phyloP scores from a whole-genome alignment of 2,797 vertebrate genomes.

The Sebastes vulpes region DNA sequence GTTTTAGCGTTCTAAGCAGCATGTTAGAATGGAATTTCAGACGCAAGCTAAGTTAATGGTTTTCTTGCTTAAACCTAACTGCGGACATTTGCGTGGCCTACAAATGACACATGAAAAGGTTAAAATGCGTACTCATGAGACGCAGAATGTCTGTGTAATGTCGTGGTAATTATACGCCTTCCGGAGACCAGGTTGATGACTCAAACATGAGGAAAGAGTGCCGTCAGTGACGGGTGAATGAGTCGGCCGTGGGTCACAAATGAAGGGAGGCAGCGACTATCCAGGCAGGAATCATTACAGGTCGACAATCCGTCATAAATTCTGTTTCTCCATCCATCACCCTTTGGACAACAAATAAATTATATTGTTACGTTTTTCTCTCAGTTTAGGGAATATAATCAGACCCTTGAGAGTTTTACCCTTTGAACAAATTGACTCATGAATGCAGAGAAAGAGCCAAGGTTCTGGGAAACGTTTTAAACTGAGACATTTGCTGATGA shows the following conservation, averaged over 20 bases:
- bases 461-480: not conserved
- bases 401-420: not conserved
- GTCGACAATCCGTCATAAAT: slow-evolving; percentile 18
- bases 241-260: not conserved
- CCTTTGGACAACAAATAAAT: not conserved
- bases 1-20: too few species aligned
- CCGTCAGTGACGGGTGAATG: not conserved
- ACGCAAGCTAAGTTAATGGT: too few species aligned
- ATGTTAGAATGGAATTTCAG: too few species aligned
- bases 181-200: not conserved
- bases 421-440: slow-evolving; percentile 1
- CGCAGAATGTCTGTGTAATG: too few species aligned
- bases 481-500: not conserved
- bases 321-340: not conserved
- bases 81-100: too few species aligned
- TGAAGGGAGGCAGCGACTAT: not conserved
- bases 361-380: not conserved
- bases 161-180: too few species aligned
- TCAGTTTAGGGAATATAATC: not conserved
- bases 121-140: too few species aligned
- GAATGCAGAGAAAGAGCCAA: not conserved
- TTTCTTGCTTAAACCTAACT: too few species aligned
- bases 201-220: not conserved
- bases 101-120: too few species aligned
- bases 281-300: slow-evolving; percentile 24